phyloP scores from a whole-genome alignment of 30 jellyfish, hydroid and myxozoan genomes.

The Calvadosia cruxmelitensis region DNA sequence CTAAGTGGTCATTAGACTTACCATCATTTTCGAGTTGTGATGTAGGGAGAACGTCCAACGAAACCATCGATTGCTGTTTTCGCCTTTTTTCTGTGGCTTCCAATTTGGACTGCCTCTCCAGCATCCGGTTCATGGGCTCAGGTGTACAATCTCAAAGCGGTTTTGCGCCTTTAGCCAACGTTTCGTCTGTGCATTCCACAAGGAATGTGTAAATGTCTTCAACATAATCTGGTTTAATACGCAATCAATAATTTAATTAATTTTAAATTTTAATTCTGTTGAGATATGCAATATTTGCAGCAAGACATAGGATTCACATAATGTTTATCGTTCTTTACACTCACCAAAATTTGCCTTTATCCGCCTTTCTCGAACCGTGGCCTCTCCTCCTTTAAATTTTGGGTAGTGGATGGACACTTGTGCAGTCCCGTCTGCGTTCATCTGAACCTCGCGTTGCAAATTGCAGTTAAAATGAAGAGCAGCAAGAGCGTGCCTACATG shows the following conservation, averaged over 20 bases:
- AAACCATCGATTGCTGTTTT: background rate
- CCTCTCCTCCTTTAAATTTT: conserved; percentile 28
- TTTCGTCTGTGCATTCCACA: background rate
- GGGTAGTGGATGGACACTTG: conserved; percentile 8
- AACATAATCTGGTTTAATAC: too few relatives aligned
- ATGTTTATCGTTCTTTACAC: background rate
- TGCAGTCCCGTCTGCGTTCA: conserved; percentile 15
- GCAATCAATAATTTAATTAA: too few relatives aligned
- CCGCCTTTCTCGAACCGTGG: conserved; percentile 8
- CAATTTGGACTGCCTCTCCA: conserved; percentile 7
- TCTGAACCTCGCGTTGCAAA: conserved; percentile 15
- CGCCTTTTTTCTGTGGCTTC: background rate
- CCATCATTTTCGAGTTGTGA: background rate
- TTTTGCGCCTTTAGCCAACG: background rate
- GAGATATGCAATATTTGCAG: too few relatives aligned
- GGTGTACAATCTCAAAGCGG: conserved; percentile 1
- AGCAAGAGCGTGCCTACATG: conserved; percentile 7
- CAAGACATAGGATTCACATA: conserved; percentile 1
- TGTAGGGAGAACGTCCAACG: conserved; percentile 4
- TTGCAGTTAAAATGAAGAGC: conserved; percentile 17
- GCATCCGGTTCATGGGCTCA: conserved; percentile 7
- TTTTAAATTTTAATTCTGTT: too few relatives aligned
- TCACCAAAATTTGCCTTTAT: conserved; percentile 11
- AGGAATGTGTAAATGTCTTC: background rate
- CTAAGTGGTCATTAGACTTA: background rate